Base-by-base conservation (phyloP, 2,888 invertebrate species). In the Syritta pipiens region DNA sequence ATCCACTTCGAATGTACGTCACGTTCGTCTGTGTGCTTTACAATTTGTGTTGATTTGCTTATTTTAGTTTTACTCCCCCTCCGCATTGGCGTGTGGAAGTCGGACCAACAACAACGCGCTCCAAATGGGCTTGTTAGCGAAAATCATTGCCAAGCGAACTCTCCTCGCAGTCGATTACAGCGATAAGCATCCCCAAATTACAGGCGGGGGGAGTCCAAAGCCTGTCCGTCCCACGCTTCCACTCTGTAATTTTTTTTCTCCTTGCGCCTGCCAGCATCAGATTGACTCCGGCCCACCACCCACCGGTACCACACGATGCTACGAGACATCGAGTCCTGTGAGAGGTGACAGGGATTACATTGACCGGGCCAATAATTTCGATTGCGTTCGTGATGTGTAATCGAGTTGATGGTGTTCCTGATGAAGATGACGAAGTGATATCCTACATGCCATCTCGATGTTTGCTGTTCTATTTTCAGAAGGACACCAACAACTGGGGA, bases 301-400 rank as follows among this genome's bases (percentile, higher is more conserved):
- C n/a, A n/a, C n/a, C n/a, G n/a, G n/a, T n/a, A n/a, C n/a, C 14
- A 40, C 53, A 24, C 10, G n/a, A 3, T 37, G 35, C 20, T n/a
- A 22, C 1, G 2, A 37, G n/a, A 6, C 42, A 10, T 14, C 26
- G 40, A 44, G 14, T 17, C 35, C 20, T n/a, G 40, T 57, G 7
- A 6, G 26, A 26, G 37, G 32, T 44, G 49, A 26, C 62, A 46
- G 44, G 49, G 49, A 71, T 71, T 59, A 63, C 55, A 26, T 71
- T 63, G 76, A 46, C 71, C 51, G 44, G 49, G 42, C 44, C 51
- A 71, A 51, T 55, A 51, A 63, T 26, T 51, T 63, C 57, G 71
- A 63, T 63, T 69, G 57, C 37, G 35, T 19, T n/a, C 53, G 37
- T 49, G 37, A 49, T 53, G 37, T 69, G 49, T 59, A 55, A 63